Evolutionary conservation across 2,797 vertebrate species (phyloP).

Genomic region (Australoheros facetus): DNA sequence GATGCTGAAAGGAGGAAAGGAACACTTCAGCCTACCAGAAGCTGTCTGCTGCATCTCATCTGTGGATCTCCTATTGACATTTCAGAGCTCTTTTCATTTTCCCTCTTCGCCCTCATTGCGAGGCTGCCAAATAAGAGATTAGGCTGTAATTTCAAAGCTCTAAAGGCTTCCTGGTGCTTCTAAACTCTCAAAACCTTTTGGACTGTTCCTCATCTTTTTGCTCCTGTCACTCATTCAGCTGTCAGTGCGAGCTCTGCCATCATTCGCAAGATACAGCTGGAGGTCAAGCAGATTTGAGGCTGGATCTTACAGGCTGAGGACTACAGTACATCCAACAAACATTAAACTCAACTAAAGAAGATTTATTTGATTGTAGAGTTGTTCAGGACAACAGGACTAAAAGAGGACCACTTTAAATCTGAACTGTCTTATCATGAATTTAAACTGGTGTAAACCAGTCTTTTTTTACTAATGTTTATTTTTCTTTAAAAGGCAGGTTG

Average conservation of each 20-base stretch:
- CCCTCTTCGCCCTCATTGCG: background rate
- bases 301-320: constrained; percentile 22
- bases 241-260: background rate
- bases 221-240: constrained; percentile 14
- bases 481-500: background rate
- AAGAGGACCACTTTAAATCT: background rate
- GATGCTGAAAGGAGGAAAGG: constrained; percentile 61
- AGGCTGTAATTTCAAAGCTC: background rate
- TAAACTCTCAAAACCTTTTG: constrained; percentile 43
- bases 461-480: background rate
- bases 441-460: background rate
- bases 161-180: constrained; percentile 8
- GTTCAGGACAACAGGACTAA: constrained; percentile 1
- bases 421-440: background rate
- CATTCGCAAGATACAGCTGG: constrained; percentile 11
- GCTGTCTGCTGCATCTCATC: constrained; percentile 52
- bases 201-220: constrained; percentile 27
- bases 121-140: constrained; percentile 11
- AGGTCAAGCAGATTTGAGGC: constrained; percentile 36
- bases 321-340: constrained; percentile 8
- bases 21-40: constrained; percentile 42
- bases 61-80: constrained; percentile 29
- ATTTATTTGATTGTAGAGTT: constrained; percentile 14
- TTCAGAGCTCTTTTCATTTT: constrained; percentile 6
- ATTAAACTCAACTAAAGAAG: constrained; percentile 11